Evolutionary conservation across 92 coral and sea anemone genomes (phyloP), one percentile per base, ranked within the genome.

Genomic region (Scolanthus callimorphus): DNA sequence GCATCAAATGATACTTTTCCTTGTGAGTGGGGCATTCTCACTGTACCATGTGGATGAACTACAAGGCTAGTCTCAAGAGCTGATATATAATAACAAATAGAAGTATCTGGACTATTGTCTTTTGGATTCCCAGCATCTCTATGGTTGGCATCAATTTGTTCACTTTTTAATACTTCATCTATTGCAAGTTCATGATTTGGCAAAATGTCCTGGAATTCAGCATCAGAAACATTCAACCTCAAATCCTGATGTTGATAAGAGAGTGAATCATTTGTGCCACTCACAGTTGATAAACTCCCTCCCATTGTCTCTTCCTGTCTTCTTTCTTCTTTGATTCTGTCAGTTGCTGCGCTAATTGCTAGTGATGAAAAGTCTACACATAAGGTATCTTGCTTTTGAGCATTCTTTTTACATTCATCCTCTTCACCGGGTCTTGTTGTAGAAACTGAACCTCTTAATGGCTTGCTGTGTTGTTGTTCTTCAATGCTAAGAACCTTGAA

Each of bases 61-160:
- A 60, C 44, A 31, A 94, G 43, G 37, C 70, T 76, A 20, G 99
- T 94, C 55, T 79, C 81, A 31, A 60, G 72, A 13, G 97, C 62
- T 0, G 99, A 73, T 22, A 94, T 79, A 51, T 94, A 84, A 73
- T 57, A 74, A 65, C 43, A 76, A 34, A 34, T 34, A 6, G 15
- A 34, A 15, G 6, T 15, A 34, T 34, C 15, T 15, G 6, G 41
- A 34, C 15, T 34, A 34, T 6, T 6, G 6, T 15, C 41, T 21
- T 46, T 58, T 17, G 67, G 20, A 8, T 27, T 39, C 29, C 49
- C 31, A 29, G 19, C 27, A 34, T 6, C 6, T 15, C 15, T 6
- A 34, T 34, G 41, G 41, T 34, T 34, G n/a, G 51, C 28, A 8
- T 2, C 47, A n/a, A 21, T 38, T 60, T 59, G 2, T 9, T 34